Percentiles rank a stretch among this genome's conserved stretches.
Conservation (phyloP, 2,797 vertebrate species). For the Petrocephalus schoutedeni region DNA sequence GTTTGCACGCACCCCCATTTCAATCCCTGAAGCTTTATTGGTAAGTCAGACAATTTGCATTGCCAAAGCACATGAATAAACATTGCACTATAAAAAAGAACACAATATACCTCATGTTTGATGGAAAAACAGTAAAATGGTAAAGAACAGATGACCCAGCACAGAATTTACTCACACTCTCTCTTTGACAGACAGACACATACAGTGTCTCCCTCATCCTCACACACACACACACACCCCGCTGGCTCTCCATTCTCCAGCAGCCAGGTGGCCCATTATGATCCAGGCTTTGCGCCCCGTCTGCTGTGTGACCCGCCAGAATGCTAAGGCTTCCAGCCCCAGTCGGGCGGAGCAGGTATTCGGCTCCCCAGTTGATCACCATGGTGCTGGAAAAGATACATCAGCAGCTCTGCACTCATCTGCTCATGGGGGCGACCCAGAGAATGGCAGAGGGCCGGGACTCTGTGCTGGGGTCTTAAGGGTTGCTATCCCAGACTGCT, state of each 20-base stretch:
- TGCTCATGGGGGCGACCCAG: neutral
- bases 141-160: neutral
- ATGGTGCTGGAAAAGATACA: no score
- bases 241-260: neutral
- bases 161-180: neutral
- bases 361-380: neutral
- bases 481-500: neutral
- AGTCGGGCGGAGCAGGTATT: neutral
- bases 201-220: neutral
- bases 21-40: neutral
- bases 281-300: neutral
- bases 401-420: neutral
- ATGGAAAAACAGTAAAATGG: neutral
- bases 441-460: neutral
- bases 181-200: neutral
- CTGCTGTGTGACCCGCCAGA: neutral
- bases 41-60: slow-evolving; percentile 2
- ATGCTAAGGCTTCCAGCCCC: neutral
- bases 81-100: neutral
- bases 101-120: neutral
- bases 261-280: slow-evolving; percentile 12
- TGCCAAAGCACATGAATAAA: neutral
- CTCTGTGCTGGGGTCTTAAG: neutral
- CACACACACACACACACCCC: neutral
- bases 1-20: neutral